Percentiles rank a stretch among this genome's conserved stretches.
phyloP scores from a whole-genome alignment of 2,113 vertebrate genomes.

The Misgurnus anguillicaudatus region DNA sequence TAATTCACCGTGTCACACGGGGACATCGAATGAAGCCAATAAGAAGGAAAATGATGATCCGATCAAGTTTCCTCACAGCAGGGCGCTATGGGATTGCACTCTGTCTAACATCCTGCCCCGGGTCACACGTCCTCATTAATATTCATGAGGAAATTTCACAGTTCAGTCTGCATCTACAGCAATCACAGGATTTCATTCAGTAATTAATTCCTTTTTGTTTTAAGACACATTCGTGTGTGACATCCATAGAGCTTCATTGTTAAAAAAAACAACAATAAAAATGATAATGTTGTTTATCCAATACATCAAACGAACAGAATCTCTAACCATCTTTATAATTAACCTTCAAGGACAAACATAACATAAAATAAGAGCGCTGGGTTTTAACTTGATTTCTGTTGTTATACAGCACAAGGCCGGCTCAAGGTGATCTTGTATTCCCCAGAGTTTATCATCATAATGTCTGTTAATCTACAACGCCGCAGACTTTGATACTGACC shows the following conservation, averaged over 20 bases:
- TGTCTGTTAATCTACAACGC: conserved; percentile 29
- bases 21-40: conserved; percentile 66
- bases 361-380: conserved; percentile 55
- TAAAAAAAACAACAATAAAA: conserved; percentile 16
- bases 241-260: conserved; percentile 59
- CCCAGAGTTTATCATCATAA: conserved; percentile 35
- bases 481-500: neutral
- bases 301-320: conserved; percentile 67
- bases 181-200: neutral
- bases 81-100: conserved; percentile 68
- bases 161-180: conserved; percentile 66
- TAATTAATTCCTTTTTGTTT: neutral
- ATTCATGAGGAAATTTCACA: conserved; percentile 79
- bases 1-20: conserved; percentile 56
- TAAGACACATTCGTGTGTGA: neutral
- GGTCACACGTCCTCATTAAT: conserved; percentile 83
- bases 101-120: conserved; percentile 80
- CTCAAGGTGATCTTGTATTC: conserved; percentile 9
- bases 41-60: conserved; percentile 70
- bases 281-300: conserved; percentile 62
- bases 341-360: conserved; percentile 75
- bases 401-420: conserved; percentile 59
- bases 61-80: conserved; percentile 78
- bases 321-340: conserved; percentile 66
- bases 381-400: conserved; percentile 47